Evolutionary conservation across 1,140 invertebrate genomes (phyloP).

Genomic region (Semibalanus balanoides): DNA sequence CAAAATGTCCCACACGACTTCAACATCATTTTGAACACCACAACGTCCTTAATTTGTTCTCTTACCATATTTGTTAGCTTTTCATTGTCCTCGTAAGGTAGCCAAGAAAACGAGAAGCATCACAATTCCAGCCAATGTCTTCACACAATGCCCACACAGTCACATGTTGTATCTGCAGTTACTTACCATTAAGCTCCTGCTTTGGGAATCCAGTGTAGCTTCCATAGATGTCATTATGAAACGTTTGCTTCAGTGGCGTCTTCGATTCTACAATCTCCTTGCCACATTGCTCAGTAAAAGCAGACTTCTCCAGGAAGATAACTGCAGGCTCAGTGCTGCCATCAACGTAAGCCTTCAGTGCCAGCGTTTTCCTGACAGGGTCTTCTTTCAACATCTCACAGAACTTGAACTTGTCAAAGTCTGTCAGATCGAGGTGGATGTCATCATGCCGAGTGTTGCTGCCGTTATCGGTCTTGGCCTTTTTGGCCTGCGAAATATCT

Average conservation of each 20-base stretch:
- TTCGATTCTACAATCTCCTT: not conserved
- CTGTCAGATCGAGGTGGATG: not conserved
- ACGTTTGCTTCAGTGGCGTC: not conserved
- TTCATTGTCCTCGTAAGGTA: too few species aligned
- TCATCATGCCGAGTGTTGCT: not conserved
- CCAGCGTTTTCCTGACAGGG: not conserved
- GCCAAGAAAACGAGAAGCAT: too few species aligned
- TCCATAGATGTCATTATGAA: not conserved
- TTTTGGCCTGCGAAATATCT: not conserved
- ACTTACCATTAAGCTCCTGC: not conserved
- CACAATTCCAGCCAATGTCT: too few species aligned
- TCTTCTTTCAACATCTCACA: not conserved
- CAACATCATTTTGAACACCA: too few species aligned
- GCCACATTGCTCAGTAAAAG: not conserved
- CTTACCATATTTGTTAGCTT: too few species aligned
- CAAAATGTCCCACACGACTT: too few species aligned
- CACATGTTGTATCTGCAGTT: too few species aligned
- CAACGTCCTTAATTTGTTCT: too few species aligned
- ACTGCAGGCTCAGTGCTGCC: not conserved
- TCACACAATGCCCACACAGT: too few species aligned
- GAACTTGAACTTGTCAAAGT: not conserved
- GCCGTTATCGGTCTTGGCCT: not conserved
- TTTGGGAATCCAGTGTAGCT: not conserved
- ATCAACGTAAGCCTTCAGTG: not conserved
- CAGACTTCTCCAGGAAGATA: not conserved